Base-by-base conservation (phyloP, 2,113 vertebrate genomes). In the Cyrtonyx montezumae region DNA sequence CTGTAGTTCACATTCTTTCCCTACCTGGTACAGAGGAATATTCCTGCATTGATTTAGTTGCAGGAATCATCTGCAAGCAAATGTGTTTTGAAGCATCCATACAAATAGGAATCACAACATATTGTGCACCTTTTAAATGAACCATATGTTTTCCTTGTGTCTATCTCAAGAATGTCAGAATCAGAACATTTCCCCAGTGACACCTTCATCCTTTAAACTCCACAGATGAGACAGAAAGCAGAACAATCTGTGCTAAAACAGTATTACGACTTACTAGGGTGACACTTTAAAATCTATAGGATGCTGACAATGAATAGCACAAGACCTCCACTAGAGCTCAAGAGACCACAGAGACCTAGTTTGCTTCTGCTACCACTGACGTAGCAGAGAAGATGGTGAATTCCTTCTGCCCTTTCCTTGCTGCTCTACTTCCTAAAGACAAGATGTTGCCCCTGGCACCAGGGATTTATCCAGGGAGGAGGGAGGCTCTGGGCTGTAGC, bases 221-320 rank as follows among this genome's bases (percentile, higher is more conserved):
- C 0, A 1, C 84, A 85, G 82, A 91, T 63, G 87, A 90, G 81
- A 79, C 56, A 91, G 79, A 56, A 23, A 5, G 8, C 9, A 22
- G 79, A 91, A 87, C 89, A 78, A 61, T 40, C 87, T 68, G 68
- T 92, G 89, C 94, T 63, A 65, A 77, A 74, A 79, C 89, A 90
- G 89, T 91, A 95, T 79, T 80, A 85, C 32, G 95, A 89, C 79
- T 87, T 96, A 92, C 93, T 93, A 86, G 84, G 93, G 89, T 87
- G 87, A 94, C 67, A 89, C 89, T 89, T 67, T 14, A 46, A 51
- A 81, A 84, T 94, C 91, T 87, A 80, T 40, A 48, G 71, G 91
- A 90, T 83, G 88, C 80, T 92, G 81, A 77, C 81, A 87, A 51
- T 4, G 43, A 48, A 84, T 87, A 71, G 46, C 79, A 45, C 36